phyloP scores from a whole-genome alignment of 2,888 invertebrate species.

The Disparrhopalites patrizii region DNA sequence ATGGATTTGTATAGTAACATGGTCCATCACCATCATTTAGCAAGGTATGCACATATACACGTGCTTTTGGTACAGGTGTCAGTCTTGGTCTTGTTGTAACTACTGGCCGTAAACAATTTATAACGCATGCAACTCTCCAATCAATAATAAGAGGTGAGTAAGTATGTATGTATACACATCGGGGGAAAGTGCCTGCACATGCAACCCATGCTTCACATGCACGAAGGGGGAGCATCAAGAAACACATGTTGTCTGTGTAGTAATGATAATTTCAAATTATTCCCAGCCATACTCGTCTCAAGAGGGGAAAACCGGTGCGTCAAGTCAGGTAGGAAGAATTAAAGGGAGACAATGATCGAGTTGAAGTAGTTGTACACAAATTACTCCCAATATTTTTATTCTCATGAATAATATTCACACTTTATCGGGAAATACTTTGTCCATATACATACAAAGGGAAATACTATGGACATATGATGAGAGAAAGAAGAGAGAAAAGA shows the following conservation, averaged over 20 bases:
- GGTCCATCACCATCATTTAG: conserved; percentile 19
- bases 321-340: conserved; percentile 25
- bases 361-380: conserved; percentile 19
- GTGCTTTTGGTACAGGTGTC: too few species aligned
- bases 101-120: too few species aligned
- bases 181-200: not conserved
- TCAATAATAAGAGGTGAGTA: too few species aligned
- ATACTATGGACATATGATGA: too few species aligned
- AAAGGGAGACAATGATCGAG: conserved; percentile 25
- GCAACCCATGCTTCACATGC: not conserved
- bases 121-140: not conserved
- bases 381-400: conserved; percentile 17
- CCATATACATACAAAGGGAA: too few species aligned
- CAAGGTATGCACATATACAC: too few species aligned
- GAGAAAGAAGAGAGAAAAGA: too few species aligned
- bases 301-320: conserved; percentile 22
- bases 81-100: too few species aligned
- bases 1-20: conserved; percentile 13
- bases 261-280: conserved; percentile 25
- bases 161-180: too few species aligned
- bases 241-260: not conserved
- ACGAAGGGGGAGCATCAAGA: not conserved
- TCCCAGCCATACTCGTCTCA: conserved; percentile 16
- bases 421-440: conserved; percentile 15
- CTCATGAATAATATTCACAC: conserved; percentile 6